Percentiles rank a stretch among this genome's conserved stretches.
Evolutionary conservation across 1,140 invertebrate species (phyloP).

Genomic region (Cydia strobilella): DNA sequence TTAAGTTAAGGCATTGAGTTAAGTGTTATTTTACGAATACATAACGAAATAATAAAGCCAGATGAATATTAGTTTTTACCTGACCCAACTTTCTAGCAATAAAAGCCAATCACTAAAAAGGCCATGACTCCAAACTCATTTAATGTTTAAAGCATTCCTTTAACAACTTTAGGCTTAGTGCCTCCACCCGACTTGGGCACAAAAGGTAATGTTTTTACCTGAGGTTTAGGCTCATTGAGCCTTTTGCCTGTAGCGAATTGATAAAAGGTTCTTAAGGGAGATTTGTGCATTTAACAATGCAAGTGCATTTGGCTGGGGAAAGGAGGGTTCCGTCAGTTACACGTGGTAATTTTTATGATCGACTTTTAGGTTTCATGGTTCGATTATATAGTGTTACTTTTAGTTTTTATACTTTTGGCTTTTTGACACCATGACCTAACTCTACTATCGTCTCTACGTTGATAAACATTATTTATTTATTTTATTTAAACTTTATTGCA

Average conservation of each 20-base stretch:
- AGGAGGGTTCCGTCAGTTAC: neutral
- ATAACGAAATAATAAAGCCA: too few relatives aligned
- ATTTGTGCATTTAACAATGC: neutral
- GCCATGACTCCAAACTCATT: neutral
- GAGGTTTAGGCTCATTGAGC: neutral
- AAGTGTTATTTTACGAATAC: too few relatives aligned
- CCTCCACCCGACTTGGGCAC: neutral
- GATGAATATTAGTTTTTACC: neutral
- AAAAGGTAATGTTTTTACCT: conserved; percentile 13
- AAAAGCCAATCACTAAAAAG: neutral
- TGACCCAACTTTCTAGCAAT: neutral
- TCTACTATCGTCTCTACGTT: too few relatives aligned
- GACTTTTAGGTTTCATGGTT: neutral
- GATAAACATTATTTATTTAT: too few relatives aligned
- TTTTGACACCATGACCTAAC: too few relatives aligned
- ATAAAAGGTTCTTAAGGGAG: neutral
- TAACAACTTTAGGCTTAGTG: neutral
- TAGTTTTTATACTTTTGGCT: too few relatives aligned
- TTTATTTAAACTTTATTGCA: too few relatives aligned
- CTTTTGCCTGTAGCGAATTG: neutral
- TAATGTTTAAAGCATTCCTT: neutral
- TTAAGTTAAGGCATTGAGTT: too few relatives aligned
- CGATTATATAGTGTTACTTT: too few relatives aligned
- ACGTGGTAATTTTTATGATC: neutral
- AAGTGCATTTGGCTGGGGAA: neutral